phyloP scores from a whole-genome alignment of 37 sponge, comb jelly and placozoan species.

The Cladorhizidae sp. region DNA sequence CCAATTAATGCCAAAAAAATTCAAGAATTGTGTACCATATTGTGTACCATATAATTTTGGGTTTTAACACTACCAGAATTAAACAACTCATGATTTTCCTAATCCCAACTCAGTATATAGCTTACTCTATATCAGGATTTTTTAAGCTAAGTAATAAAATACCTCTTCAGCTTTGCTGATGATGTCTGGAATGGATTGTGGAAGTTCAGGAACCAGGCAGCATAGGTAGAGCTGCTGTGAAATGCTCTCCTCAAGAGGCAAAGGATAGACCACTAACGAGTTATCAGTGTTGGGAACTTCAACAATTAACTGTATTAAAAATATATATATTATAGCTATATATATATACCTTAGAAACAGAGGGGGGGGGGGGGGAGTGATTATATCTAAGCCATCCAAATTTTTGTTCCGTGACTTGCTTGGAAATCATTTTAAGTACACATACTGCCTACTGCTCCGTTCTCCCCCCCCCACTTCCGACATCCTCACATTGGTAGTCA shows the following conservation, averaged over 20 bases:
- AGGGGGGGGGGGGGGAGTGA: no score
- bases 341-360: no score
- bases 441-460: neutral
- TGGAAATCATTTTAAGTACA: neutral
- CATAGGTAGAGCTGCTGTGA: constrained; percentile 41
- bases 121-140: no score
- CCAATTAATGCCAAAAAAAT: no score
- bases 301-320: constrained; percentile 8
- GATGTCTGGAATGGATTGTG: neutral
- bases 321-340: no score
- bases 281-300: constrained; percentile 14
- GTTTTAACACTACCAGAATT: neutral
- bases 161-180: no score
- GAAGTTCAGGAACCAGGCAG: constrained; percentile 29
- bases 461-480: neutral
- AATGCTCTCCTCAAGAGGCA: constrained; percentile 59
- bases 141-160: no score
- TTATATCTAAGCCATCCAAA: no score
- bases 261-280: constrained; percentile 4
- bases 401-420: no score
- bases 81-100: neutral
- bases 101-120: no score
- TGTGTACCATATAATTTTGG: neutral
- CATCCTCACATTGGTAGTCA: constrained; percentile 11
- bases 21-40: no score